Base-by-base conservation (phyloP, 1,140 invertebrate species). In the Tetragonula clypearis region DNA sequence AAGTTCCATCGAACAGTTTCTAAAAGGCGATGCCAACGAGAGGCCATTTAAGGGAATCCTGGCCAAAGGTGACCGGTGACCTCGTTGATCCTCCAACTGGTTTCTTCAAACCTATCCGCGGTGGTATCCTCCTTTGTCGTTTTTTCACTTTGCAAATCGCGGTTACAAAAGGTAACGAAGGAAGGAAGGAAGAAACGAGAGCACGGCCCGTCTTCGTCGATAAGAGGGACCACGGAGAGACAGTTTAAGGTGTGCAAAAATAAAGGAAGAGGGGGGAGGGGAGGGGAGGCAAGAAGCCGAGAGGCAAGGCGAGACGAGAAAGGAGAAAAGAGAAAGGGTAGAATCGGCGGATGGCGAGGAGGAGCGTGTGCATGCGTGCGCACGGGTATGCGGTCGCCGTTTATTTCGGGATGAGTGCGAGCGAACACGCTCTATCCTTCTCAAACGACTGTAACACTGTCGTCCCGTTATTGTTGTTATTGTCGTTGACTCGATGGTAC, bases 11-110 rank as follows among this genome's bases (percentile, higher is more conserved):
- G 83, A 75, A 68, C 65, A 88, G 87, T 87, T 90, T 92, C 89
- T 93, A 93, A 93, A 93, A 93, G 92, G 93, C 91, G 90, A 92
- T 89, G 87, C 89, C 90, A 92, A 90, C 83, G 60, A 82, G 91
- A 90, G 79, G 75, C 92, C 92, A 92, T 93, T 92, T 94, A 94
- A 92, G 93, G 93, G 85, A 92, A 92, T 92, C 92, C 81, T 90
- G n/a, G 92, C 89, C 89, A 90, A 93, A 91, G 89, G 86, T 88
- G 90, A 85, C 88, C 88, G 89, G 88, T 86, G 87, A 90, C 62
- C 92, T 90, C 87, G 89, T 91, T 92, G 92, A 93, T 93, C 88
- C 91, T 91, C 71, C 73, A 90, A 94, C 93, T 94, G 93, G 93
- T 93, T 94, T 92, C 92, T 94, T 92, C 92, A 88, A 93, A 92